phyloP scores from a whole-genome alignment of 1,140 invertebrate species.

The Brachionus koreanus region DNA sequence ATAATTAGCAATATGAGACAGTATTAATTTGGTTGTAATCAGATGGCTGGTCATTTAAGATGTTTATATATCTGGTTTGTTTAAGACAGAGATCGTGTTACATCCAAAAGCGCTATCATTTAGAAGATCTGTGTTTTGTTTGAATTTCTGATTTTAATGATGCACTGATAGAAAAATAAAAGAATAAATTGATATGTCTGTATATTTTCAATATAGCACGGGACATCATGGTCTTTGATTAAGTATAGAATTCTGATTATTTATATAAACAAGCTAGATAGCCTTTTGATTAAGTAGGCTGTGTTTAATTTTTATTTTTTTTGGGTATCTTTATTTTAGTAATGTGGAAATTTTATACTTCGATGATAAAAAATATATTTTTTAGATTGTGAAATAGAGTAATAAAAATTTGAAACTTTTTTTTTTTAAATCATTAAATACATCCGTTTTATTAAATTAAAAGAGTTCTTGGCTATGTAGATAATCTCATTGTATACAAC shows the following conservation, averaged over 20 bases:
- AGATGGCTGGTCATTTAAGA: not conserved
- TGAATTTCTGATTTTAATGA: not conserved
- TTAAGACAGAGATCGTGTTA: not conserved
- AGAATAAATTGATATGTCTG: not conserved
- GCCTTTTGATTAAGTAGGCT: not conserved
- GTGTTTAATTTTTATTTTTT: not conserved
- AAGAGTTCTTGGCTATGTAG: not conserved
- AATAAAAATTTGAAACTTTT: not conserved
- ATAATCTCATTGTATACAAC: not conserved
- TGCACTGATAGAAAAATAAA: not conserved
- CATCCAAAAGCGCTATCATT: not conserved
- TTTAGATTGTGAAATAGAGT: not conserved
- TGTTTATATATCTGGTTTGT: not conserved
- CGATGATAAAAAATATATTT: not conserved
- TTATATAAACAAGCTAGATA: not conserved
- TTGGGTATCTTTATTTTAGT: not conserved
- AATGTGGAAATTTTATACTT: too few species aligned
- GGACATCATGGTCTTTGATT: not conserved
- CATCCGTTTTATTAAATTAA: not conserved
- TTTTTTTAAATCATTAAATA: not conserved
- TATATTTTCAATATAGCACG: slow-evolving; percentile 3
- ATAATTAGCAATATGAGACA: not conserved
- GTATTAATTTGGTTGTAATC: not conserved
- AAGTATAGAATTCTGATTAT: not conserved
- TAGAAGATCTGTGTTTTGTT: not conserved